Percentiles rank a stretch among this genome's conserved stretches.
Evolutionary conservation across 2,888 invertebrate species (phyloP).

Genomic region (Neelides folsomi): DNA sequence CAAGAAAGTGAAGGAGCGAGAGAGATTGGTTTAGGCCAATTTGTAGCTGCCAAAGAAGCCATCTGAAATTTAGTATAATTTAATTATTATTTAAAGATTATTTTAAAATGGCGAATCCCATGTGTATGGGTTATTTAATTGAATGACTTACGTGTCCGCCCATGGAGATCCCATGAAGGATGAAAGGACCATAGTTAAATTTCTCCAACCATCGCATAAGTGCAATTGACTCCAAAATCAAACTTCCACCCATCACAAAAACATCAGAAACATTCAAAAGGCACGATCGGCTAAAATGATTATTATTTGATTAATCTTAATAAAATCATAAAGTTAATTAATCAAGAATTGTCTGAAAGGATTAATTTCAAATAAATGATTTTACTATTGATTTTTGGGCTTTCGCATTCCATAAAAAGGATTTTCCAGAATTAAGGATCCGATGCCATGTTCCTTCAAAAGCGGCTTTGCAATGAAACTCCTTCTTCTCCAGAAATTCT

Average conservation of each 20-base stretch:
- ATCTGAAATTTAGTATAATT: conserved; percentile 49
- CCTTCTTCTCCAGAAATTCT: conserved; percentile 84
- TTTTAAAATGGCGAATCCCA: not conserved
- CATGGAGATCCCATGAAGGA: conserved; percentile 92
- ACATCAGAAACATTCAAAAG: conserved; percentile 92
- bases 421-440: conserved; percentile 87
- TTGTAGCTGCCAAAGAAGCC: conserved; percentile 92
- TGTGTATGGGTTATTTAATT: not conserved
- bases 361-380: conserved; percentile 18
- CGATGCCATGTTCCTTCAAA: conserved; percentile 75
- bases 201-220: conserved; percentile 87
- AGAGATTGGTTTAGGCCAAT: conserved; percentile 86
- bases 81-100: not conserved
- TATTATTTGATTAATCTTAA: not conserved
- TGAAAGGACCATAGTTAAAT: conserved; percentile 81
- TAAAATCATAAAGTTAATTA: not conserved
- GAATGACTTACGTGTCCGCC: conserved; percentile 76
- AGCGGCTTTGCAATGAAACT: conserved; percentile 82
- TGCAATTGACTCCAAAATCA: conserved; percentile 83
- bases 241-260: conserved; percentile 96
- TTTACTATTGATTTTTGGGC: conserved; percentile 71
- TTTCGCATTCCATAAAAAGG: conserved; percentile 87
- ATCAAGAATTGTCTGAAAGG: not conserved
- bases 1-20: conserved; percentile 92
- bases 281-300: conserved; percentile 58